Conservation (phyloP, 2,797 vertebrate genomes). For the Botia kubotai region DNA sequence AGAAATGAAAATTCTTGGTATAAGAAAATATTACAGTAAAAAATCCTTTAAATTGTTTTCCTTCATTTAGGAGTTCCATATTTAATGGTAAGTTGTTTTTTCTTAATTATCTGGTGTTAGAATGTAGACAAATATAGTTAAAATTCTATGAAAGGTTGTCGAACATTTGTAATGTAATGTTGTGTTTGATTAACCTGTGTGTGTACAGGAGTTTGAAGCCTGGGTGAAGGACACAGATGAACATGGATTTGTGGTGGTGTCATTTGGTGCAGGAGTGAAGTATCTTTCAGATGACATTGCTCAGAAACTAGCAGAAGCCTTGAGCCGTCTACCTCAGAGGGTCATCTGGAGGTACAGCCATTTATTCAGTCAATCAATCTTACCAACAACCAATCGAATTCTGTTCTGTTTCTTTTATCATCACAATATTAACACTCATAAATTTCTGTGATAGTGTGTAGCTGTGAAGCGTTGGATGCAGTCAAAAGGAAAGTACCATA, state of each 20-base stretch:
- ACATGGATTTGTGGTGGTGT: slow-evolving; percentile 95
- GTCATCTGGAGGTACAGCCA: slow-evolving; percentile 92
- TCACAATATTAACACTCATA: neutral
- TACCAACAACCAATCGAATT: slow-evolving; percentile 4
- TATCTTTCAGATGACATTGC: slow-evolving; percentile 95
- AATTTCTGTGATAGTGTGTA: neutral
- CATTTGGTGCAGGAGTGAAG: slow-evolving; percentile 97
- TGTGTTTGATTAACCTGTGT: slow-evolving; percentile 21
- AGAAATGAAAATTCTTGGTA: too few relatives aligned
- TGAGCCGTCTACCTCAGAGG: slow-evolving; percentile 89
- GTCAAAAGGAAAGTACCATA: neutral
- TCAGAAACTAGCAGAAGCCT: slow-evolving; percentile 89
- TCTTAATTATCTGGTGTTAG: neutral
- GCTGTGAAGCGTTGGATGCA: neutral
- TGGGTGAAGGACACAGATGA: slow-evolving; percentile 90
- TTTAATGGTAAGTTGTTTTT: neutral
- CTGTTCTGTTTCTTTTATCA: neutral
- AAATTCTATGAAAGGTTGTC: neutral
- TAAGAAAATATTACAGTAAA: neutral
- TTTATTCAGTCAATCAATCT: slow-evolving; percentile 21
- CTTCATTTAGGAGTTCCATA: slow-evolving; percentile 1
- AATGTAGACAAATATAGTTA: neutral
- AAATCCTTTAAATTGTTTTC: neutral
- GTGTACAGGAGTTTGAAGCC: slow-evolving; percentile 84
- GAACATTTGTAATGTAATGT: neutral